phyloP scores from a whole-genome alignment of 2,888 invertebrate genomes.

The Melangyna quadrimaculata region DNA sequence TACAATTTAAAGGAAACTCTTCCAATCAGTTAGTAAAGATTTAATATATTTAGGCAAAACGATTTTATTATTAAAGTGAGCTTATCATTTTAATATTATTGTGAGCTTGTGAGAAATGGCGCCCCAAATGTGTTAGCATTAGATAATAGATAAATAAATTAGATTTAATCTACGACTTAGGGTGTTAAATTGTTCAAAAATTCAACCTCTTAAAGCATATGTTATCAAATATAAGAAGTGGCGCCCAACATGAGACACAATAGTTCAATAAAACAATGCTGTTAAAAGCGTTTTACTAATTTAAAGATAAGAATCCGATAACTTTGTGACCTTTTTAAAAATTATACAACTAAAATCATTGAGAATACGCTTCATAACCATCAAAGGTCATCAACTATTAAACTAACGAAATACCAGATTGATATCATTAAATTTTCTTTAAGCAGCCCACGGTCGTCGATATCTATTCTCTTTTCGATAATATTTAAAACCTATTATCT shows the following conservation, averaged over 20 bases:
- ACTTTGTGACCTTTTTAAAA: not conserved
- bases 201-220: too few relatives aligned
- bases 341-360: not conserved
- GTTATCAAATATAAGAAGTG: not conserved
- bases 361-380: not conserved
- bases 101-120: too few relatives aligned
- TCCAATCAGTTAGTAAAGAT: too few relatives aligned
- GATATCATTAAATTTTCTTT: not conserved
- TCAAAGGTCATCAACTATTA: not conserved
- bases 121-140: too few relatives aligned
- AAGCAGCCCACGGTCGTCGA: not conserved
- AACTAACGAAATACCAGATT: not conserved
- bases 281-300: not conserved
- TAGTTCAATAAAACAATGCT: not conserved
- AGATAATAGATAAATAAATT: too few relatives aligned
- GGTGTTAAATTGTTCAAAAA: too few relatives aligned
- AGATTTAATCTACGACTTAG: too few relatives aligned
- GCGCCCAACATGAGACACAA: not conserved
- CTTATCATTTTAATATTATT: too few relatives aligned
- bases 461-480: not conserved
- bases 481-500: slow-evolving; percentile 16
- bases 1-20: too few relatives aligned
- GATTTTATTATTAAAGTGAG: too few relatives aligned
- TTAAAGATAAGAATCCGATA: not conserved
- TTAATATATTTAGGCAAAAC: too few relatives aligned